Conservation (phyloP, 2,797 vertebrate genomes). For the Pampus argenteus region DNA sequence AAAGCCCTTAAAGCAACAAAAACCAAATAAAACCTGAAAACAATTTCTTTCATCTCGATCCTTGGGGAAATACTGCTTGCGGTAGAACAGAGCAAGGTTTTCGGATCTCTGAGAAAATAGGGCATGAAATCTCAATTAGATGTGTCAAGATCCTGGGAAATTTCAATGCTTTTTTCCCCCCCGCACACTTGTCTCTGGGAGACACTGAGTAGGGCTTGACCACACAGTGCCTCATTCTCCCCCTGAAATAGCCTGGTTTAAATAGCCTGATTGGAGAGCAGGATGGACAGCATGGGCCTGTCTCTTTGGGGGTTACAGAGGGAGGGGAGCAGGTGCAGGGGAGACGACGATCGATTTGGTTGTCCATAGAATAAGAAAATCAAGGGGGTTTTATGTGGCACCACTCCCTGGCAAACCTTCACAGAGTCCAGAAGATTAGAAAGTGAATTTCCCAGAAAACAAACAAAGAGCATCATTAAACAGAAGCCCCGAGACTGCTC, state of each 20-base stretch:
- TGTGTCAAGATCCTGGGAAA: slow-evolving; percentile 77
- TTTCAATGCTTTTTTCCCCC: slow-evolving; percentile 65
- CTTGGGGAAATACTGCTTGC: slow-evolving; percentile 71
- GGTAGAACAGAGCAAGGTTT: slow-evolving; percentile 54
- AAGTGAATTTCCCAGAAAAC: slow-evolving; percentile 78
- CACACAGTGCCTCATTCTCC: slow-evolving; percentile 62
- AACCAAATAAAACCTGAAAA: slow-evolving; percentile 78
- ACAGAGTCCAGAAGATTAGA: slow-evolving; percentile 76
- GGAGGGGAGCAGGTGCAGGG: slow-evolving; percentile 68
- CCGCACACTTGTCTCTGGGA: slow-evolving; percentile 42
- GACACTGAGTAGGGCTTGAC: slow-evolving; percentile 66
- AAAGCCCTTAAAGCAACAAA: slow-evolving; percentile 62
- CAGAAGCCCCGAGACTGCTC: slow-evolving; percentile 44
- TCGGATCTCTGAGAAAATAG: slow-evolving; percentile 75
- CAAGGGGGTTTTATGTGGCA: slow-evolving; percentile 68
- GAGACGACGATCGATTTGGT: slow-evolving; percentile 78
- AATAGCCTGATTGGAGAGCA: slow-evolving; percentile 73
- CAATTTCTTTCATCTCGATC: slow-evolving; percentile 73
- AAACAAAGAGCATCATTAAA: slow-evolving; percentile 80
- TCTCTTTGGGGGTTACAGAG: slow-evolving; percentile 37
- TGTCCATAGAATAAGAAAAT: slow-evolving; percentile 84
- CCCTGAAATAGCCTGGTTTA: slow-evolving; percentile 74
- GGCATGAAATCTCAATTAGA: slow-evolving; percentile 83
- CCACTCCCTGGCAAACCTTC: slow-evolving; percentile 68
- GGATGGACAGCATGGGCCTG: slow-evolving; percentile 61